Conservation (phyloP, 2,113 vertebrate genomes). For the Columba livia region DNA sequence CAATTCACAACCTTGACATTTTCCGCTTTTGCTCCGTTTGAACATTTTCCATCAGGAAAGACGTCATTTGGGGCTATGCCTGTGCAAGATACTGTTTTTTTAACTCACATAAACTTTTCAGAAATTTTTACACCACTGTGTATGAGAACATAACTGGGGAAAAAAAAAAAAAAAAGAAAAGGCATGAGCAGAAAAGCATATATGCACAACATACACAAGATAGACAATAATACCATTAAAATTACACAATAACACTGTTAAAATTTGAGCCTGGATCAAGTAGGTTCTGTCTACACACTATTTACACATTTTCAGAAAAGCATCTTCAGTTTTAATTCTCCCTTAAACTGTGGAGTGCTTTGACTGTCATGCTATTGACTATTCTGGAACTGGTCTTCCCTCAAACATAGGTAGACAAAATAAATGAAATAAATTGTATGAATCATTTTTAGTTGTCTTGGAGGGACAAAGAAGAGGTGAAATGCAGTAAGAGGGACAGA, state of each 20-base stretch:
- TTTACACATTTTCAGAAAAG: not conserved
- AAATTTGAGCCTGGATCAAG: not conserved
- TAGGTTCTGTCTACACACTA: no score
- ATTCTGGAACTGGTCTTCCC: not conserved
- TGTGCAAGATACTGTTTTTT: not conserved
- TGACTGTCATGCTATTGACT: not conserved
- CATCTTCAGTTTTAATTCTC: not conserved
- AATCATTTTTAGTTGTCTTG: not conserved
- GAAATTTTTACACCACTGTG: not conserved
- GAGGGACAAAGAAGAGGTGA: not conserved
- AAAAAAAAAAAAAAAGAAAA: not conserved
- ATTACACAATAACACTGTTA: not conserved
- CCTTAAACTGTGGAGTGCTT: not conserved
- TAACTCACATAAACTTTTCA: not conserved
- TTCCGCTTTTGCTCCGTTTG: not conserved
- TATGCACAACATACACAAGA: not conserved
- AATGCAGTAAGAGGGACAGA: accelerated
- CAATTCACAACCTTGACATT: not conserved
- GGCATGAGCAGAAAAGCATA: not conserved
- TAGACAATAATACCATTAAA: not conserved
- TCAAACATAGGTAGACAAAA: not conserved
- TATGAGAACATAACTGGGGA: not conserved
- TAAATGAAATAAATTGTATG: not conserved
- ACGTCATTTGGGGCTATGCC: not conserved
- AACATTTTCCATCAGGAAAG: not conserved